phyloP scores from a whole-genome alignment of 2,113 vertebrate species.

The Paradoxurus hermaphroditus region DNA sequence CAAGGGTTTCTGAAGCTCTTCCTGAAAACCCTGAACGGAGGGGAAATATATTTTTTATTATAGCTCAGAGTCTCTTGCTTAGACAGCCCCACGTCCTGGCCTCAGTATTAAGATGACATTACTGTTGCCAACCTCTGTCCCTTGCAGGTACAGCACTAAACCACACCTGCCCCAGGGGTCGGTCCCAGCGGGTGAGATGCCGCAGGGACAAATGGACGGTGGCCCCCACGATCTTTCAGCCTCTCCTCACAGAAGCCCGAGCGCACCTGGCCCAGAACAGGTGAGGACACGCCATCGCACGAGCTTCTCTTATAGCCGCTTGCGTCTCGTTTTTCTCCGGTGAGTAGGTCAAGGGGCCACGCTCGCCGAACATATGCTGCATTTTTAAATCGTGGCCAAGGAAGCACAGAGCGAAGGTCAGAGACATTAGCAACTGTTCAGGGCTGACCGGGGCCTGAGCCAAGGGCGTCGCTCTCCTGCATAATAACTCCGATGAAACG shows the following conservation, averaged over 20 bases:
- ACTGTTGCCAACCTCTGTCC: rapidly evolving
- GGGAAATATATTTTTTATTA: background rate
- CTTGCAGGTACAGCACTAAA: background rate
- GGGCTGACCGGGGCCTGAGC: background rate
- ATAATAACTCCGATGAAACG: rapidly evolving
- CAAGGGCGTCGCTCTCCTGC: background rate
- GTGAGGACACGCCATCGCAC: rapidly evolving
- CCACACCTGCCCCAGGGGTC: rapidly evolving
- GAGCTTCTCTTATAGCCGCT: rapidly evolving
- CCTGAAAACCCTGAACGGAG: background rate
- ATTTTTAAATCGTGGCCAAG: background rate
- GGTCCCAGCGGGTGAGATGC: rapidly evolving
- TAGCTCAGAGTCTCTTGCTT: rapidly evolving
- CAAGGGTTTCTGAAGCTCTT: background rate
- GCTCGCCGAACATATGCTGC: background rate
- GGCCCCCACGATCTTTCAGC: background rate
- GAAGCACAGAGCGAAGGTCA: background rate
- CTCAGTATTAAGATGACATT: rapidly evolving
- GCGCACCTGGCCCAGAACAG: too few relatives aligned
- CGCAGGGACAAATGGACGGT: background rate
- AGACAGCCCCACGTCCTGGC: background rate
- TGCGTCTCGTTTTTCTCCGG: background rate
- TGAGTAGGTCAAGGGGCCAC: background rate
- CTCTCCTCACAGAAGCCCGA: background rate
- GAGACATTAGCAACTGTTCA: background rate